These are phyloP conservation scores for Patella ulyssiponensis DNA, from an alignment of 2,888 invertebrate species.

Conservation along the genomic window DNA sequence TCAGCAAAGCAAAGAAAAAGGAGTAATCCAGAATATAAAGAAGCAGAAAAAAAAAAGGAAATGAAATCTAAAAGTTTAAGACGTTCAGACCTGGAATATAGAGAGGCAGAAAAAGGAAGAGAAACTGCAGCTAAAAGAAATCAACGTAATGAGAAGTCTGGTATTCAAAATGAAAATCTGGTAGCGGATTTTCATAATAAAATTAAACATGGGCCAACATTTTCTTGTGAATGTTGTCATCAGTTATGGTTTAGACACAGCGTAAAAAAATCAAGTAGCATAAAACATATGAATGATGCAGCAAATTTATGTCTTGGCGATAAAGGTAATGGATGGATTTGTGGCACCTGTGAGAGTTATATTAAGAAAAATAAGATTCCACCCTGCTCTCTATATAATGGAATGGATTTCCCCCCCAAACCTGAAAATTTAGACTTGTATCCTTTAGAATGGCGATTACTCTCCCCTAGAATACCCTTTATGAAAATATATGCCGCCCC, in stretches of 20 bases:
- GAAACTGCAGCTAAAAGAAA: background rate
- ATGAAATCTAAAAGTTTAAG: background rate
- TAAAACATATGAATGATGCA: background rate
- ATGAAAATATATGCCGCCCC: background rate
- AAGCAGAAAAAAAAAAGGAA: background rate
- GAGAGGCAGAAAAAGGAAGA: background rate
- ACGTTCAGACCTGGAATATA: background rate
- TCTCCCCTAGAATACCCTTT: background rate
- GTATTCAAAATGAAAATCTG: background rate
- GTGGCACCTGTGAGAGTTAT: background rate
- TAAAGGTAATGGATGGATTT: background rate
- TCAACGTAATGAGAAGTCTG: background rate
- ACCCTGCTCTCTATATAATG: background rate
- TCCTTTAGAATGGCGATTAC: background rate
- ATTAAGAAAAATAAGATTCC: background rate
- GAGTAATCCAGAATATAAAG: background rate
- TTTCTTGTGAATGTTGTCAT: slow-evolving; percentile 4
- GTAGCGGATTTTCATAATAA: background rate
- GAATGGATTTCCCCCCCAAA: background rate
- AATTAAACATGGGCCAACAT: background rate
- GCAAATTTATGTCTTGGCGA: background rate
- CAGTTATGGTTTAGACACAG: background rate
- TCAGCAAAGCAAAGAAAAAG: background rate
- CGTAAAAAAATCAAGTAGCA: background rate
- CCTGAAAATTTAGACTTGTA: background rate